Percentiles rank a stretch among this genome's conserved stretches.
These are phyloP conservation scores for Dryocosmus kuriphilus DNA, from an alignment of 2,888 invertebrate genomes.

Conservation along the genomic window DNA sequence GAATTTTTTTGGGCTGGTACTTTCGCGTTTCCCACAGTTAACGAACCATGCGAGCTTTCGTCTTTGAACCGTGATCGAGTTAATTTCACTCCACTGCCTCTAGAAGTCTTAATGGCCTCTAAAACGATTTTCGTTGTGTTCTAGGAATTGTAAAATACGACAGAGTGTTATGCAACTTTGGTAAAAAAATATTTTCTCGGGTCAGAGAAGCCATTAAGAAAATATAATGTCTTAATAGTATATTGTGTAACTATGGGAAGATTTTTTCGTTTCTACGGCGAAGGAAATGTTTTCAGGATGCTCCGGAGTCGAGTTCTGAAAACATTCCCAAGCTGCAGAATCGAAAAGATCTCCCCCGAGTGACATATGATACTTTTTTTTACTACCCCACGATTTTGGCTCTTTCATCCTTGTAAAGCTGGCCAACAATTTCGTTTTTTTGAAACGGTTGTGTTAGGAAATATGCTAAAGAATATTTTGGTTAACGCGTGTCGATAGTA, in stretches of 20 bases:
- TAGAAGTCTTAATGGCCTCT: constrained; percentile 31
- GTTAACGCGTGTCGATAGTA: too few species aligned
- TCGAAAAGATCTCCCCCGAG: too few species aligned
- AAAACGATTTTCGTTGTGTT: constrained; percentile 29
- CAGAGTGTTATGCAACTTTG: background rate
- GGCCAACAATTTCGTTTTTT: too few species aligned
- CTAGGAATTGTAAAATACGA: constrained; percentile 7
- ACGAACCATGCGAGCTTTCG: constrained; percentile 53
- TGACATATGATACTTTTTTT: too few species aligned
- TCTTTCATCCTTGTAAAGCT: too few species aligned
- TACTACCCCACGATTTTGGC: too few species aligned
- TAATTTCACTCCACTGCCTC: constrained; percentile 44
- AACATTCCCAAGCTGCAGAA: too few species aligned
- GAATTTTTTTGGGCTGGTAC: constrained; percentile 10
- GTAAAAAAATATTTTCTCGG: background rate
- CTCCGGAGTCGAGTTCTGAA: too few species aligned
- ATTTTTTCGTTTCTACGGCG: background rate
- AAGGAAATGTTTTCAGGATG: too few species aligned
- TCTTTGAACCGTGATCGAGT: constrained; percentile 51
- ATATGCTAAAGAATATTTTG: too few species aligned
- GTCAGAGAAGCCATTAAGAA: background rate
- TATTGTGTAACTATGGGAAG: too few species aligned
- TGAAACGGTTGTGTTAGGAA: too few species aligned
- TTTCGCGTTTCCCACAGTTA: constrained; percentile 43
- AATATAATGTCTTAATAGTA: background rate